Evolutionary conservation across 2,888 invertebrate species (phyloP).

Genomic region (Thalpophila matura): DNA sequence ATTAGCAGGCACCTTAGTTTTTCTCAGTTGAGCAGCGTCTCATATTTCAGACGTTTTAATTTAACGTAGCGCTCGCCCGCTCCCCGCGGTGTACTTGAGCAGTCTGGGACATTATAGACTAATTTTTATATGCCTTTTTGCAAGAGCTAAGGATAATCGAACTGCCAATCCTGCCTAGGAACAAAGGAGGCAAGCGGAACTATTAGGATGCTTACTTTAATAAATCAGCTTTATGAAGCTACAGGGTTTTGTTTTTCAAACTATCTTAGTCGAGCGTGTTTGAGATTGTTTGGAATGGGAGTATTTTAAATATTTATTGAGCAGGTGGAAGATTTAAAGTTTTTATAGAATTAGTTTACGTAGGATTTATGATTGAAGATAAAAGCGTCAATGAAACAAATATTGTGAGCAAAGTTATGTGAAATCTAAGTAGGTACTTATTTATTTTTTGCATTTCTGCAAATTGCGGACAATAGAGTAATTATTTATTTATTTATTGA

Average conservation of each 20-base stretch:
- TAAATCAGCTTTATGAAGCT: constrained; percentile 69
- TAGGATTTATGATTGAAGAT: constrained; percentile 19
- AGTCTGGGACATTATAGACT: constrained; percentile 86
- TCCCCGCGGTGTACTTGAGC: constrained; percentile 85
- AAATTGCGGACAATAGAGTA: no score
- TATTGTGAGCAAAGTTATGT: background rate
- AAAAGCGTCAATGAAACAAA: constrained; percentile 3
- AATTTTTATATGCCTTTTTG: constrained; percentile 88
- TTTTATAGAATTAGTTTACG: constrained; percentile 12
- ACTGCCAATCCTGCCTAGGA: constrained; percentile 86
- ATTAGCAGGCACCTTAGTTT: constrained; percentile 69
- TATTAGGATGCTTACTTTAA: constrained; percentile 76
- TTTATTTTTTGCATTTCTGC: background rate
- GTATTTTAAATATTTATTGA: constrained; percentile 28
- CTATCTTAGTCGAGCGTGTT: constrained; percentile 22
- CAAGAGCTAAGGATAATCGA: constrained; percentile 86
- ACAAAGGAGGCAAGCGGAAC: constrained; percentile 79
- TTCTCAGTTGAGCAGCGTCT: constrained; percentile 74
- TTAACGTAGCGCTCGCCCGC: constrained; percentile 71
- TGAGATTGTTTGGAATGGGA: constrained; percentile 13
- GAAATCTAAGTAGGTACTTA: background rate
- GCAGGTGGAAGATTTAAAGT: constrained; percentile 26
- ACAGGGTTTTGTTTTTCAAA: constrained; percentile 47
- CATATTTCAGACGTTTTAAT: constrained; percentile 84
- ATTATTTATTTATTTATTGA: no score